phyloP scores from a whole-genome alignment of 2,888 invertebrate species.

The Pelosia muscerda region DNA sequence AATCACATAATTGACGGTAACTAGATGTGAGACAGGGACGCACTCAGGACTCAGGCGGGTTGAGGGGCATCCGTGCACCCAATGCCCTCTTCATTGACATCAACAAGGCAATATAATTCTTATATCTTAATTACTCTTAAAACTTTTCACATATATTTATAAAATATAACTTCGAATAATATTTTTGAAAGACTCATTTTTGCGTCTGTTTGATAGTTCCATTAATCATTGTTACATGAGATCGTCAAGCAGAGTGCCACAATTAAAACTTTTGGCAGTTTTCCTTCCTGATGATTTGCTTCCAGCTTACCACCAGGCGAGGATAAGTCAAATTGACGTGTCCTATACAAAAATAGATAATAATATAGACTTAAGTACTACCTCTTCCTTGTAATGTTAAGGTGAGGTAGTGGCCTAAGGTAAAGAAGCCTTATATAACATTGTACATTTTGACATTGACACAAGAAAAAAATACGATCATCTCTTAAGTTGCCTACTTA shows the following conservation, averaged over 20 bases:
- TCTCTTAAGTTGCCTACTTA: too few relatives aligned
- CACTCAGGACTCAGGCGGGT: background rate
- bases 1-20: conserved; percentile 39
- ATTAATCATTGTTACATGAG: too few relatives aligned
- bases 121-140: conserved; percentile 45
- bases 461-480: too few relatives aligned
- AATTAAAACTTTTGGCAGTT: too few relatives aligned
- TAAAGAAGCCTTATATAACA: background rate
- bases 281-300: too few relatives aligned
- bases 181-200: too few relatives aligned
- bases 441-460: background rate
- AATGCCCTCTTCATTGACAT: background rate
- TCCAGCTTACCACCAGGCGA: too few relatives aligned
- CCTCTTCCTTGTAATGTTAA: background rate
- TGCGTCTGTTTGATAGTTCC: too few relatives aligned
- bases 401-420: background rate
- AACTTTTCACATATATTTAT: conserved; percentile 36
- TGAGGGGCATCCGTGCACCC: background rate
- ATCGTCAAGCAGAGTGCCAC: too few relatives aligned
- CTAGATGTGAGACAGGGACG: conserved; percentile 15
- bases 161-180: conserved; percentile 27
- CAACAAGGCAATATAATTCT: conserved; percentile 1
- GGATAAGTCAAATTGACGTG: too few relatives aligned
- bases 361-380: too few relatives aligned
- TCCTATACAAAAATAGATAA: too few relatives aligned